Evolutionary conservation across 2,888 invertebrate genomes (phyloP).

Genomic region (Ochlodes sylvanus): DNA sequence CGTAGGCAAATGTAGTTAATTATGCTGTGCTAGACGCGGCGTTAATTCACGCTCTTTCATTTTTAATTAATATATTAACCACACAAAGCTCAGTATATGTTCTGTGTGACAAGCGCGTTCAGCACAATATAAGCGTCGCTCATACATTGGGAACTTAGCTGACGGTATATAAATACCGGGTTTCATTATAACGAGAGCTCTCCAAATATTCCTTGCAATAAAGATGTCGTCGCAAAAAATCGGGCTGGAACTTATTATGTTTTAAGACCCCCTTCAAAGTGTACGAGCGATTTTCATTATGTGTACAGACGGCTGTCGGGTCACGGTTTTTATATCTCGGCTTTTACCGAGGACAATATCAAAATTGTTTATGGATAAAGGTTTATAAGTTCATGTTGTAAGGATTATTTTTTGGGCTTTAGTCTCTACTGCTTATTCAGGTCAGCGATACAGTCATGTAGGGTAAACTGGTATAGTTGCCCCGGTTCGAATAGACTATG

Average conservation of each 20-base stretch:
- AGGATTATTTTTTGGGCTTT: too few species aligned
- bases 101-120: background rate
- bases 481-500: too few species aligned
- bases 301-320: conserved; percentile 6
- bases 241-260: conserved; percentile 24
- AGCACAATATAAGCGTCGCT: conserved; percentile 26
- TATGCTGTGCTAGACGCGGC: too few species aligned
- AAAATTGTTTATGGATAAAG: background rate
- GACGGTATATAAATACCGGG: conserved; percentile 35
- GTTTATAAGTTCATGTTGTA: too few species aligned
- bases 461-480: too few species aligned
- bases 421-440: too few species aligned
- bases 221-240: conserved; percentile 33
- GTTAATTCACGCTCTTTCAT: too few species aligned
- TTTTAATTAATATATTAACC: too few species aligned
- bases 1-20: too few species aligned
- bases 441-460: too few species aligned
- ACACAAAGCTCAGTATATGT: too few species aligned
- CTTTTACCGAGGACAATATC: background rate
- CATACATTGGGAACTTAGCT: conserved; percentile 21
- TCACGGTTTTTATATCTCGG: conserved; percentile 5
- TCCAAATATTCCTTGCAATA: conserved; percentile 34
- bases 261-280: conserved; percentile 26
- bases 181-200: conserved; percentile 34
- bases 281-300: conserved; percentile 25